phyloP scores from a whole-genome alignment of 2,888 invertebrate species.

The Phortica magna region DNA sequence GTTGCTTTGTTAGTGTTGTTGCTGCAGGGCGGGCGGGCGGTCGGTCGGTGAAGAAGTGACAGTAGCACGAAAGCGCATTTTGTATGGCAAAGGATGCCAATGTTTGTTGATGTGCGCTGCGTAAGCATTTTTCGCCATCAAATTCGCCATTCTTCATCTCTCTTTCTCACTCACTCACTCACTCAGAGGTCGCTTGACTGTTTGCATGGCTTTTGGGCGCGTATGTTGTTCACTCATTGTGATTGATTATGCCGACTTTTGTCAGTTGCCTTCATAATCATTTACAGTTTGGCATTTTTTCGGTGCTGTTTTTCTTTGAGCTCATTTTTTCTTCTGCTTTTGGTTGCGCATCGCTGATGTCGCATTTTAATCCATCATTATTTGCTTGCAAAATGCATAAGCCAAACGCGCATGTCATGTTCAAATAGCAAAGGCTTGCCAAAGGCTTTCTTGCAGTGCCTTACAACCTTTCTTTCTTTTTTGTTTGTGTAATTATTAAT shows the following conservation, averaged over 20 bases:
- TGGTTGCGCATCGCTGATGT: slow-evolving; percentile 48
- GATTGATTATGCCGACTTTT: slow-evolving; percentile 71
- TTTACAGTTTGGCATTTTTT: slow-evolving; percentile 40
- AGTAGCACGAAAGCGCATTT: too few species aligned
- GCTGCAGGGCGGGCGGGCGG: neutral
- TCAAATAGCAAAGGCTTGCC: neutral
- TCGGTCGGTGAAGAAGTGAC: slow-evolving; percentile 24
- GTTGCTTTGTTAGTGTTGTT: neutral
- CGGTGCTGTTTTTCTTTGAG: slow-evolving; percentile 8
- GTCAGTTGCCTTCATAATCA: slow-evolving; percentile 50
- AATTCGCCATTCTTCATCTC: neutral
- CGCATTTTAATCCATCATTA: slow-evolving; percentile 66
- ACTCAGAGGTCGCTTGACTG: slow-evolving; percentile 22
- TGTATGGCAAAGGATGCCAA: too few species aligned
- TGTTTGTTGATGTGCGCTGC: slow-evolving; percentile 17
- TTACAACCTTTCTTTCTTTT: neutral
- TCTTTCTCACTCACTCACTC: neutral
- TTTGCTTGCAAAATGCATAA: slow-evolving; percentile 41
- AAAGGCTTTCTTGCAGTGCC: neutral
- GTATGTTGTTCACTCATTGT: slow-evolving; percentile 30
- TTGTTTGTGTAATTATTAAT: neutral
- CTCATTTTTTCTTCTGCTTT: slow-evolving; percentile 8
- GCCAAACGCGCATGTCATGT: too few species aligned
- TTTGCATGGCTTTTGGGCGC: slow-evolving; percentile 39
- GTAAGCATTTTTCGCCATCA: neutral